Conservation (phyloP, 2,113 vertebrate genomes). For the Callionymus lyra region DNA sequence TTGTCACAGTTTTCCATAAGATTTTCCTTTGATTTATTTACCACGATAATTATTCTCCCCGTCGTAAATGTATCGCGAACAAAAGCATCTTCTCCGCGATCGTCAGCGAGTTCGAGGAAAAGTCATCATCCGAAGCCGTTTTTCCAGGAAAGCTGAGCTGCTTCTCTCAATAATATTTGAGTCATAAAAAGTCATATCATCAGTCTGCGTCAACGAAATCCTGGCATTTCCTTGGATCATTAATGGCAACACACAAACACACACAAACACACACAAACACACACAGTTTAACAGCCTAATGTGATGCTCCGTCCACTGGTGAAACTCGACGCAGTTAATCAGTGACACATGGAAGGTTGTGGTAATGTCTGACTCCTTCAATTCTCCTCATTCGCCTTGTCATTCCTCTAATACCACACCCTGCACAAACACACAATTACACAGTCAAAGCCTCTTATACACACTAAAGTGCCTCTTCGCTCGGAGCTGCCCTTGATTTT, state of each 20-base stretch:
- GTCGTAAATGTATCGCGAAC: neutral
- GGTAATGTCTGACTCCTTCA: constrained; percentile 44
- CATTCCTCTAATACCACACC: constrained; percentile 17
- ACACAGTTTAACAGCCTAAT: constrained; percentile 25
- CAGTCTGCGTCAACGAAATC: constrained; percentile 36
- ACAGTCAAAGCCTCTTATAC: constrained; percentile 38
- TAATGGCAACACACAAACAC: constrained; percentile 35
- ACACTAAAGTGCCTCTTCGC: constrained; percentile 47
- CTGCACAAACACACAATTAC: constrained; percentile 12
- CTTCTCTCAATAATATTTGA: constrained; percentile 10
- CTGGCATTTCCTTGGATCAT: constrained; percentile 44
- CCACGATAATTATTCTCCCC: too few species aligned
- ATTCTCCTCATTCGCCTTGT: constrained; percentile 42
- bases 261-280: constrained; percentile 20
- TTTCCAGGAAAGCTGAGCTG: neutral
- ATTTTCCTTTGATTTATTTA: too few species aligned
- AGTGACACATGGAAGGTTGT: constrained; percentile 58
- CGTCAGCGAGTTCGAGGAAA: too few species aligned
- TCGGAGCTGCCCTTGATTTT: too few species aligned
- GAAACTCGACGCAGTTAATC: constrained; percentile 55
- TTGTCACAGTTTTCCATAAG: too few species aligned
- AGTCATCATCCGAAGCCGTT: too few species aligned
- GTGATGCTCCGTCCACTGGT: constrained; percentile 56
- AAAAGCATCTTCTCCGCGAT: too few species aligned
- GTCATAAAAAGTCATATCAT: constrained; percentile 19